Percentiles rank a stretch among this genome's conserved stretches.
Conservation (phyloP, 2,797 vertebrate species). For the Chiloscyllium punctatum region DNA sequence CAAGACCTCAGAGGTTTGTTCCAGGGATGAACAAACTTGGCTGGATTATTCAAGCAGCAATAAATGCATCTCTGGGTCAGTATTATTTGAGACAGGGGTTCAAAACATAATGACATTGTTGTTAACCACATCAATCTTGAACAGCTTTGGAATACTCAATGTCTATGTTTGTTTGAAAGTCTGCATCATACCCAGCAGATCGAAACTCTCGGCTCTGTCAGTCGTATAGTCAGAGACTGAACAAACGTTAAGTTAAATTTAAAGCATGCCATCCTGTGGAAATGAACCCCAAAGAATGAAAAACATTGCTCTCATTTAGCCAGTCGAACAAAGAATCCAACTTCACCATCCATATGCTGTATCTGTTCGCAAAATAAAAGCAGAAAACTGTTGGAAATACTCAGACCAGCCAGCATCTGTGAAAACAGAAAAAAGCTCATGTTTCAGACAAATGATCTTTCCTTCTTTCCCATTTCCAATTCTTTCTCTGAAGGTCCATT, state of each 20-base stretch:
- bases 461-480: neutral
- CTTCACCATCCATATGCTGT: neutral
- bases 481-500: neutral
- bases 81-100: constrained; percentile 31
- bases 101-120: constrained; percentile 31
- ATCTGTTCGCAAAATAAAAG: neutral
- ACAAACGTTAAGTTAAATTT: neutral
- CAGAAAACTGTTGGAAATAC: neutral
- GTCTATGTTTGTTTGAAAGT: constrained; percentile 10
- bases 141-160: constrained; percentile 34
- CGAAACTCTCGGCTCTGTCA: neutral
- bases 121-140: constrained; percentile 38
- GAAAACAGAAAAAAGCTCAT: too few relatives aligned
- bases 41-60: neutral
- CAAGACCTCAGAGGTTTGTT: neutral
- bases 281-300: neutral
- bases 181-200: neutral
- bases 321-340: neutral
- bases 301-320: neutral
- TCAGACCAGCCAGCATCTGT: neutral
- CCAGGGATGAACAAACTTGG: neutral
- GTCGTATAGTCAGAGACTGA: neutral
- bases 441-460: neutral
- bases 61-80: neutral
- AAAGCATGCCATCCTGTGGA: neutral